A percentile compares a stretch with the other conserved stretches of the same genome.
These are phyloP conservation scores for Micrasema minimum DNA, from an alignment of 1,140 invertebrate species.

Conservation along the genomic window DNA sequence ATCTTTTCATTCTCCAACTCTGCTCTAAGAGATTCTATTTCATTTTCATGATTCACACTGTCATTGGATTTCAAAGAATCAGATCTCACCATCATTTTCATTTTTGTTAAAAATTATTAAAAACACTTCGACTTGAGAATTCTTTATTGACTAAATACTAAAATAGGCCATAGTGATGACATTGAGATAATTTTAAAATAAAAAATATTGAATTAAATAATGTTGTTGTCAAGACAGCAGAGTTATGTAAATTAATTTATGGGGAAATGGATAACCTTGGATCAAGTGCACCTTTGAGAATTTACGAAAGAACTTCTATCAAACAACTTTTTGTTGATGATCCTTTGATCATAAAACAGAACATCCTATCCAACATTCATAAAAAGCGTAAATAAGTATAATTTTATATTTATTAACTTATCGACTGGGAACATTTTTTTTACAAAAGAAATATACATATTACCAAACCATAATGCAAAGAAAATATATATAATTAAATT, in stretches of 20 bases:
- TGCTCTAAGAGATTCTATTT: constrained; percentile 62
- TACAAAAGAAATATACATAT: no score
- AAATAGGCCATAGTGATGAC: constrained; percentile 4
- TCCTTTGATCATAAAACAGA: no score
- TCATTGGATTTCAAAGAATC: constrained; percentile 51
- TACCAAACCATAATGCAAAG: no score
- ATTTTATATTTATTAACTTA: no score
- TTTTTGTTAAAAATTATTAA: background rate
- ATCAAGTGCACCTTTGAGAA: no score
- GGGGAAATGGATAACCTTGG: background rate
- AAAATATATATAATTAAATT: no score
- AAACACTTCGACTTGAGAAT: background rate
- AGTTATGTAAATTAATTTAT: background rate
- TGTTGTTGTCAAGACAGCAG: constrained; percentile 4
- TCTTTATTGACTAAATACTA: constrained; percentile 24
- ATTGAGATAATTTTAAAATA: background rate
- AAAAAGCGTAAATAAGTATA: no score
- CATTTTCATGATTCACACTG: constrained; percentile 56
- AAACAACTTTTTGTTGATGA: no score
- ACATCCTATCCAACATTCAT: no score
- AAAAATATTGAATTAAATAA: background rate
- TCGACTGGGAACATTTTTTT: no score
- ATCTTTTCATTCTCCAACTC: constrained; percentile 66
- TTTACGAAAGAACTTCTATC: no score
- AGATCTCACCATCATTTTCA: constrained; percentile 43